A percentile compares a stretch with the other conserved stretches of the same genome.
Conservation (phyloP, 2,797 vertebrate genomes). For the Platalea minor region DNA sequence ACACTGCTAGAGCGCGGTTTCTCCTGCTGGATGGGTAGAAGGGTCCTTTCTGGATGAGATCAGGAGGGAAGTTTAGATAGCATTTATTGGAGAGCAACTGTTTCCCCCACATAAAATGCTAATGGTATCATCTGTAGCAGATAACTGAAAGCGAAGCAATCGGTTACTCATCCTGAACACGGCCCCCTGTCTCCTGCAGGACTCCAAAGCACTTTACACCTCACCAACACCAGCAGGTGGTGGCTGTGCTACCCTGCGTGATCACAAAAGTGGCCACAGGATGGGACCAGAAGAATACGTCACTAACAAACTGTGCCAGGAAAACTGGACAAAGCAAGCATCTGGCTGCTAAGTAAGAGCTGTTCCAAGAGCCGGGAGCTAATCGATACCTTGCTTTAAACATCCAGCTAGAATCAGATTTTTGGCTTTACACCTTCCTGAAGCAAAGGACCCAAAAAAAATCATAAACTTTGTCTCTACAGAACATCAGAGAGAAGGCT, state of each 20-base stretch:
- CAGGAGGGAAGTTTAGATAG: not conserved
- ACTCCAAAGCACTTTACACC: not conserved
- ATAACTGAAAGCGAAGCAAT: not conserved
- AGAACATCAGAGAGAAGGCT: not conserved
- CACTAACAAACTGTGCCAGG: not conserved
- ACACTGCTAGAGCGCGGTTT: not conserved
- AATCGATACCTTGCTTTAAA: not conserved
- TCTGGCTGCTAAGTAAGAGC: not conserved
- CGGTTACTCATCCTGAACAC: not conserved
- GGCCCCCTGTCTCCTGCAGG: not conserved
- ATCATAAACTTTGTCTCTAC: not conserved
- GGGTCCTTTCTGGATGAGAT: not conserved
- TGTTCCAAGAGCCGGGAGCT: not conserved
- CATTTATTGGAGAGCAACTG: not conserved
- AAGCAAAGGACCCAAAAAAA: not conserved
- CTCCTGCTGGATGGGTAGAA: not conserved
- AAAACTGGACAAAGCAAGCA: not conserved
- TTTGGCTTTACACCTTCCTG: not conserved
- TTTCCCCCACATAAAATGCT: not conserved
- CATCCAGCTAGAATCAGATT: not conserved
- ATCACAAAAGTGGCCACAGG: not conserved
- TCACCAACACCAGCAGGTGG: fast-evolving
- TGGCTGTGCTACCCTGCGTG: not conserved
- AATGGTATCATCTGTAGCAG: not conserved
- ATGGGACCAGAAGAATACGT: not conserved